Conservation (phyloP, 2,888 invertebrate species). For the Luperina testacea region DNA sequence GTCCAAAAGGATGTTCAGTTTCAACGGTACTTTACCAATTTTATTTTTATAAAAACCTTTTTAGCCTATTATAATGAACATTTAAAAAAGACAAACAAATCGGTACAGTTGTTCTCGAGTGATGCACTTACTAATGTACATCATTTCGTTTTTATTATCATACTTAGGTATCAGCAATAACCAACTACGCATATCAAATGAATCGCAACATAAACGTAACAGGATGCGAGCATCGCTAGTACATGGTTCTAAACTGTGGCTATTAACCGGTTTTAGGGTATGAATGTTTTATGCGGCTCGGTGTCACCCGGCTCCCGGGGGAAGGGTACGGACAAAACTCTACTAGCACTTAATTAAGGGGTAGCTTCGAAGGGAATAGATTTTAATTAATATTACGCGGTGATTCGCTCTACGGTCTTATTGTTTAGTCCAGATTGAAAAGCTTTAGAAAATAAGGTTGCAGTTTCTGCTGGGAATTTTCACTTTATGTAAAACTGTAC, state of each 20-base stretch:
- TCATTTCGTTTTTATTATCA: background rate
- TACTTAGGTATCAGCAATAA: background rate
- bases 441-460: constrained; percentile 53
- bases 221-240: constrained; percentile 56
- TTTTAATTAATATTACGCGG: constrained; percentile 86
- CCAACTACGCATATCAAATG: constrained; percentile 37
- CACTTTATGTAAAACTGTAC: background rate
- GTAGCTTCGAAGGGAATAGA: constrained; percentile 82
- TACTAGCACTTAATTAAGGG: constrained; percentile 88
- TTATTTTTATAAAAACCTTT: background rate
- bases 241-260: constrained; percentile 80
- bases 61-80: background rate
- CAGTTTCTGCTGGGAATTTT: constrained; percentile 16
- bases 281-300: constrained; percentile 85
- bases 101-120: background rate
- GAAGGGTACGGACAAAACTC: constrained; percentile 81
- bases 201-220: constrained; percentile 42
- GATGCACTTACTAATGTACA: background rate
- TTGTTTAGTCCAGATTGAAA: constrained; percentile 78
- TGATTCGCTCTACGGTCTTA: constrained; percentile 74
- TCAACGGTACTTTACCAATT: background rate
- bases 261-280: constrained; percentile 84
- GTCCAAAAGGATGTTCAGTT: background rate
- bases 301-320: constrained; percentile 80
- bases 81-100: background rate